Evolutionary conservation across 2,888 invertebrate genomes (phyloP).

Genomic region (Calameuta idolon): DNA sequence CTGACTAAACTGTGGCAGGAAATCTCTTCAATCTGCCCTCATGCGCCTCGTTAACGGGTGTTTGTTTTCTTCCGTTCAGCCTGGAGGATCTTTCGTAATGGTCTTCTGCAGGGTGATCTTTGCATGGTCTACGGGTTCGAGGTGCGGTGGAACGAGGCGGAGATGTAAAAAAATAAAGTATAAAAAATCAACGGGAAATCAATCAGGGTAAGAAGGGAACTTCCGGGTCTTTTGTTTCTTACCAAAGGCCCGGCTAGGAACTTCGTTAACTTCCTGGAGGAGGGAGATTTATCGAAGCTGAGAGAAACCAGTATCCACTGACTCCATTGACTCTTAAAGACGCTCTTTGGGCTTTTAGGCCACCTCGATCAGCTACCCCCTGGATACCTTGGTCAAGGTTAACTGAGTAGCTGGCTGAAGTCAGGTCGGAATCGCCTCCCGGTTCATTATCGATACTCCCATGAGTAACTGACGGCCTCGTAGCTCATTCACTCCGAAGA

Average conservation of each 20-base stretch:
- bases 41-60: conserved; percentile 63
- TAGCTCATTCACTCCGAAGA: neutral
- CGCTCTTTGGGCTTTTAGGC: too few relatives aligned
- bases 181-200: neutral
- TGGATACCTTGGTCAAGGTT: too few relatives aligned
- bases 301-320: too few relatives aligned
- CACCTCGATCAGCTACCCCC: too few relatives aligned
- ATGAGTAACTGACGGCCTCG: neutral
- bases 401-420: neutral
- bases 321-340: too few relatives aligned
- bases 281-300: too few relatives aligned
- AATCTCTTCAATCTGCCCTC: conserved; percentile 65
- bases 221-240: neutral
- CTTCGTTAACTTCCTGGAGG: too few relatives aligned
- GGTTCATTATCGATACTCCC: neutral
- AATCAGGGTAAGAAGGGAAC: neutral
- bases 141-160: too few relatives aligned
- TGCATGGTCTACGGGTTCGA: too few relatives aligned
- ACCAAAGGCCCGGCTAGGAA: too few relatives aligned
- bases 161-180: too few relatives aligned
- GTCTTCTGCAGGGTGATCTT: neutral
- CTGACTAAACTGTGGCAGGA: conserved; percentile 58
- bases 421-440: neutral
- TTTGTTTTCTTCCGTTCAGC: conserved; percentile 59
- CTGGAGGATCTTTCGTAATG: neutral